These are phyloP conservation scores for Chaetodon trifasciatus DNA, from an alignment of 2,797 vertebrate genomes.

Conservation along the genomic window DNA sequence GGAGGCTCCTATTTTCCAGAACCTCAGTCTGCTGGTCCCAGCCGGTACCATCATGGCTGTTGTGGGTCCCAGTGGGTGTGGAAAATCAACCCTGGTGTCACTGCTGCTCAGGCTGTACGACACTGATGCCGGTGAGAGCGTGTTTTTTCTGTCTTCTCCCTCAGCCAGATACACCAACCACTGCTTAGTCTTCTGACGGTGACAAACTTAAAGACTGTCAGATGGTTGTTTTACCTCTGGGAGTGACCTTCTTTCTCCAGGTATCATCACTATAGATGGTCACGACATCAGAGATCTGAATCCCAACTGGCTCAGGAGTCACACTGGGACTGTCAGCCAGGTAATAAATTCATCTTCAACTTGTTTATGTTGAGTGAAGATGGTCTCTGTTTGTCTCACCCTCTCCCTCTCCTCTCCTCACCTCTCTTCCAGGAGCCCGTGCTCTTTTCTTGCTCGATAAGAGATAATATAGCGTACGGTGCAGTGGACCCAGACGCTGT, in stretches of 20 bases:
- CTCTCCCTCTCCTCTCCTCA: background rate
- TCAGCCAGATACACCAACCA: background rate
- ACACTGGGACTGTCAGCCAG: conserved; percentile 97
- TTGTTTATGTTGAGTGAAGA: background rate
- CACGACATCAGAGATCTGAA: conserved; percentile 92
- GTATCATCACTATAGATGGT: conserved; percentile 90
- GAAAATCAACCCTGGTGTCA: conserved; percentile 95
- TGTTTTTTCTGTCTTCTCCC: background rate
- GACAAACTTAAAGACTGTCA: background rate
- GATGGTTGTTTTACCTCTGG: background rate
- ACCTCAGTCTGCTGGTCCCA: conserved; percentile 91
- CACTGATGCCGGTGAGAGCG: conserved; percentile 72
- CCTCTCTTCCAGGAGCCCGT: conserved; percentile 90
- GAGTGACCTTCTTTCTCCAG: conserved; percentile 71
- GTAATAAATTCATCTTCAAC: conserved; percentile 74
- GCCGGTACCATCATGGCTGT: conserved; percentile 93
- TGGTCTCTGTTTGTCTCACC: background rate
- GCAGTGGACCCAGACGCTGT: conserved; percentile 87
- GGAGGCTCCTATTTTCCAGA: conserved; percentile 89
- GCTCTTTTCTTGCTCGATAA: conserved; percentile 95
- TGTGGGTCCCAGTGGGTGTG: conserved; percentile 95
- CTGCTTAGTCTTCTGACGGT: background rate
- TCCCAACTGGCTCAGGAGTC: conserved; percentile 93
- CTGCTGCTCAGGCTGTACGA: conserved; percentile 94
- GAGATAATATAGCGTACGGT: conserved; percentile 97